These are phyloP conservation scores for Agrotis puta DNA, from an alignment of 2,888 invertebrate genomes.

Conservation along the genomic window DNA sequence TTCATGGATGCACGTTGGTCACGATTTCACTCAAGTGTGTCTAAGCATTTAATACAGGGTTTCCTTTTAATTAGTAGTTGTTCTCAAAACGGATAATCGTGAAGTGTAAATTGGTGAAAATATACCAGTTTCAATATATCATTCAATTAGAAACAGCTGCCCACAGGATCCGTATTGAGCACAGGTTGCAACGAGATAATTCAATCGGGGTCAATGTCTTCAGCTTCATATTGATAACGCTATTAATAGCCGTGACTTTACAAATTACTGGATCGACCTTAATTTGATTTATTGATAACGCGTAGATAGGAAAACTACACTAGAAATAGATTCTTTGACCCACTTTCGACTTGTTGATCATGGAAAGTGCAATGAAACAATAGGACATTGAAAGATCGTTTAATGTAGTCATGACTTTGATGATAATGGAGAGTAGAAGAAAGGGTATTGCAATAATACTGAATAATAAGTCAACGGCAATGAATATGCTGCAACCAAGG, in stretches of 20 bases:
- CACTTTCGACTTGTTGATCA: slow-evolving; percentile 13
- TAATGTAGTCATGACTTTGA: not conserved
- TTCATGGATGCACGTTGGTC: slow-evolving; percentile 6
- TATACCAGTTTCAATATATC: not conserved
- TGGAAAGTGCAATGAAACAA: slow-evolving; percentile 36
- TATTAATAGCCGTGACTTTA: slow-evolving; percentile 49
- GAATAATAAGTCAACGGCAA: slow-evolving; percentile 7
- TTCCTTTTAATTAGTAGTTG: not conserved
- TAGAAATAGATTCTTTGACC: slow-evolving; percentile 43
- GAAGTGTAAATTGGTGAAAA: not conserved
- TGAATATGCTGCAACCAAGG: slow-evolving; percentile 3
- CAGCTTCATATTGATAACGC: slow-evolving; percentile 44
- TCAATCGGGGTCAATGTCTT: slow-evolving; percentile 57
- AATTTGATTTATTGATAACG: slow-evolving; percentile 48
- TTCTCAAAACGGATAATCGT: not conserved
- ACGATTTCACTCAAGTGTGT: slow-evolving; percentile 1
- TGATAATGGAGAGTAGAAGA: slow-evolving; percentile 11
- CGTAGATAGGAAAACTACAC: slow-evolving; percentile 39
- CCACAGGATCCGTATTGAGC: slow-evolving; percentile 33
- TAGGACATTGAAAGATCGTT: slow-evolving; percentile 14
- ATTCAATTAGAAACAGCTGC: slow-evolving; percentile 5
- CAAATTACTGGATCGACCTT: slow-evolving; percentile 54
- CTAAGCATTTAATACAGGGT: slow-evolving; percentile 4
- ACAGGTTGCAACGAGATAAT: slow-evolving; percentile 47
- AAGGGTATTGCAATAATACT: not conserved